These are phyloP conservation scores for Plagiodera versicolora DNA, from an alignment of 2,888 invertebrate species.

Conservation along the genomic window DNA sequence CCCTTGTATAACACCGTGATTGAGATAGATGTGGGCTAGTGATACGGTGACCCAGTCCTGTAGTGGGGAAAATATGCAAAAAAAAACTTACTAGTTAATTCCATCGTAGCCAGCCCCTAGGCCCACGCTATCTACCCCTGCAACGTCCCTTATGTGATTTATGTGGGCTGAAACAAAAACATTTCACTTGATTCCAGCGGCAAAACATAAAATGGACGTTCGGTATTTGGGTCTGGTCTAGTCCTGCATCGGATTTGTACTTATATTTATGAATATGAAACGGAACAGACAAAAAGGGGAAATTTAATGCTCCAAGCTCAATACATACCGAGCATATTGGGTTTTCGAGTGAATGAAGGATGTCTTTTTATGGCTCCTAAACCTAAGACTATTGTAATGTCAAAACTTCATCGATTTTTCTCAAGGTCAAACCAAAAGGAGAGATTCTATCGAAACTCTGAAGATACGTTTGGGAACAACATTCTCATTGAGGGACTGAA, in stretches of 20 bases:
- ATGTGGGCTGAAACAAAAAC: slow-evolving; percentile 73
- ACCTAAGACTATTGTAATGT: too few relatives aligned
- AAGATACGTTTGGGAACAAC: too few relatives aligned
- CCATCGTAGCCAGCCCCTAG: slow-evolving; percentile 89
- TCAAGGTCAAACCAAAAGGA: too few relatives aligned
- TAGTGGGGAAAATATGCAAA: neutral
- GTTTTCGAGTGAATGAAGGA: too few relatives aligned
- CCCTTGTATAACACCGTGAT: too few relatives aligned
- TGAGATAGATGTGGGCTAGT: too few relatives aligned
- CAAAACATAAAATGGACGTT: slow-evolving; percentile 5
- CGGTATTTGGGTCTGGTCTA: neutral
- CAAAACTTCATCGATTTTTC: too few relatives aligned
- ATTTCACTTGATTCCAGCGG: slow-evolving; percentile 6
- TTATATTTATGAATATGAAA: slow-evolving; percentile 4
- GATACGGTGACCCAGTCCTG: too few relatives aligned
- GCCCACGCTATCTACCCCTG: slow-evolving; percentile 86
- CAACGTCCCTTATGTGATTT: slow-evolving; percentile 83
- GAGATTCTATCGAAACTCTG: too few relatives aligned
- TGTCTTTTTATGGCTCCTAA: too few relatives aligned
- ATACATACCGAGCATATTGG: too few relatives aligned
- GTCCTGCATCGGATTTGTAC: slow-evolving; percentile 4
- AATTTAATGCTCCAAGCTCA: neutral
- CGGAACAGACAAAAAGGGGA: neutral
- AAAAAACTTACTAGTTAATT: slow-evolving; percentile 80
- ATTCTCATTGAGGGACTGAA: too few relatives aligned